These are phyloP conservation scores for Scolopax bukidnonensis DNA, from an alignment of 2,797 vertebrate genomes.

Conservation along the genomic window DNA sequence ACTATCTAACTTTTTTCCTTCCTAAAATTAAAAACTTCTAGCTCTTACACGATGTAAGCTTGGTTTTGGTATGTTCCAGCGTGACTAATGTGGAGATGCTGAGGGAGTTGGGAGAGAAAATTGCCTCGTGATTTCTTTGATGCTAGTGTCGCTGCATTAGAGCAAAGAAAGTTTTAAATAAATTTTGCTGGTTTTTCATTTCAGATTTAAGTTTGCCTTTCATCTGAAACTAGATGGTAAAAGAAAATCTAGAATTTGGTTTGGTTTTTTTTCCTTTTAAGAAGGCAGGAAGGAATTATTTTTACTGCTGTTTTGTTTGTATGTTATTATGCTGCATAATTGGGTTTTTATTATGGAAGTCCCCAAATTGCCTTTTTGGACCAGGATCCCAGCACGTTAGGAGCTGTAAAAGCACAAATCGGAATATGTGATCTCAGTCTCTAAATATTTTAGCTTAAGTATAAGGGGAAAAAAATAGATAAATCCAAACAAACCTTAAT, in stretches of 20 bases:
- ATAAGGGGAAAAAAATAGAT: background rate
- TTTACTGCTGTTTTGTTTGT: background rate
- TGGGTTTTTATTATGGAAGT: background rate
- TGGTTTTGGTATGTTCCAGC: background rate
- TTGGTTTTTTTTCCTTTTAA: background rate
- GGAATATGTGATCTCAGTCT: background rate
- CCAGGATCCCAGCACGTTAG: background rate
- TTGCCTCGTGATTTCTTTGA: background rate
- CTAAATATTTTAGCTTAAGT: background rate
- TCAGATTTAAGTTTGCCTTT: background rate
- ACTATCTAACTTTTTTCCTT: background rate
- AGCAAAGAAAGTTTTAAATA: background rate
- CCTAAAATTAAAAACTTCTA: background rate
- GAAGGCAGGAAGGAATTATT: background rate
- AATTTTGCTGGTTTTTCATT: background rate
- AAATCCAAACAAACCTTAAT: background rate
- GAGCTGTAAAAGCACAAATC: background rate
- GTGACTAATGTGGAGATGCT: background rate
- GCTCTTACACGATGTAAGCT: rapidly evolving
- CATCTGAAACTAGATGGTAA: background rate
- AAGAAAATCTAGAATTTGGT: background rate
- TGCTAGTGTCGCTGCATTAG: background rate
- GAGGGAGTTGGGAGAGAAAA: background rate
- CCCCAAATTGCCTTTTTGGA: background rate
- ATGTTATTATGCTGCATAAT: background rate